These are phyloP conservation scores for Oeneis ivallda DNA, from an alignment of 2,888 invertebrate species.

Conservation along the genomic window DNA sequence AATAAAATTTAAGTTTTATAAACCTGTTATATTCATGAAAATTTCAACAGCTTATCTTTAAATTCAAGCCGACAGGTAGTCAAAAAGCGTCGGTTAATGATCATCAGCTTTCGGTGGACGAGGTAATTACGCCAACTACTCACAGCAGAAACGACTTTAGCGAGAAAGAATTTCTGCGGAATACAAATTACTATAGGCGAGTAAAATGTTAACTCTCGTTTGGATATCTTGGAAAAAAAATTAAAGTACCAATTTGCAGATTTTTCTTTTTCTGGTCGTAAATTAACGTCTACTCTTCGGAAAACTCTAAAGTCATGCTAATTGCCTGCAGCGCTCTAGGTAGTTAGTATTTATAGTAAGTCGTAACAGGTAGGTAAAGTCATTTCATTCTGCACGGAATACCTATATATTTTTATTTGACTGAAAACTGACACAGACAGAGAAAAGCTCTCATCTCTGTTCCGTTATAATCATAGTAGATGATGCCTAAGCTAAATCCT, in stretches of 20 bases:
- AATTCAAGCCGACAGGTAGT: slow-evolving; percentile 19
- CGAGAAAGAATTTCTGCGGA: slow-evolving; percentile 40
- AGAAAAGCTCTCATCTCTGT: no score
- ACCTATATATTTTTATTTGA: no score
- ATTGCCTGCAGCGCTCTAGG: slow-evolving; percentile 12
- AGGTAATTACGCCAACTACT: slow-evolving; percentile 37
- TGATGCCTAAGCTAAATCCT: no score
- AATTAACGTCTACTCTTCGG: slow-evolving; percentile 35
- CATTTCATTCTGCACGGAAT: background rate
- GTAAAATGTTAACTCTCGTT: slow-evolving; percentile 41
- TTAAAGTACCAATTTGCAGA: slow-evolving; percentile 37
- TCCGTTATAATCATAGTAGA: no score
- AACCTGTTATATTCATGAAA: background rate
- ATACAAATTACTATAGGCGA: slow-evolving; percentile 42
- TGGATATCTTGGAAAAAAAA: slow-evolving; percentile 39
- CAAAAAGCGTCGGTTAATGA: slow-evolving; percentile 33
- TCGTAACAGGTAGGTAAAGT: background rate
- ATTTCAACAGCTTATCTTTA: slow-evolving; percentile 22
- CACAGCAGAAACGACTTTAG: slow-evolving; percentile 36
- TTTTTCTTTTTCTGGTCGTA: slow-evolving; percentile 36
- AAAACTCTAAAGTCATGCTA: slow-evolving; percentile 20
- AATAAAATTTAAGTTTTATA: no score
- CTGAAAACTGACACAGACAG: background rate
- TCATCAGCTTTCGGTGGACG: slow-evolving; percentile 32
- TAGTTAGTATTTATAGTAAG: slow-evolving; percentile 14